Conservation (phyloP, 2,113 vertebrate species). For the Archilochus colubris region DNA sequence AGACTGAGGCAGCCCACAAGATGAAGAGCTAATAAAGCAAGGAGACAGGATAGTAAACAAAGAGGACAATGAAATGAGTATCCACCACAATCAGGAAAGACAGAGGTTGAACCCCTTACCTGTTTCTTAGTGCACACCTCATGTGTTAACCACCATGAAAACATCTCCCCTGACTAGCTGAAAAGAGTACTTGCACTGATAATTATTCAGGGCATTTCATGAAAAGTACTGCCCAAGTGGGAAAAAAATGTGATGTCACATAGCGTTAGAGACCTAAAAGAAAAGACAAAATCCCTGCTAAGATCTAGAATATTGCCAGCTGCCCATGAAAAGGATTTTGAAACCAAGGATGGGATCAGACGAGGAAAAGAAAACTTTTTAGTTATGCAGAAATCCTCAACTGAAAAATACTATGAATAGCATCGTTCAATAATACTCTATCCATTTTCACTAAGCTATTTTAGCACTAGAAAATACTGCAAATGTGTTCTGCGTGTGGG, state of each 20-base stretch:
- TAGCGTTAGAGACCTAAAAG: rapidly evolving
- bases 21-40: neutral
- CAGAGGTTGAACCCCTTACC: neutral
- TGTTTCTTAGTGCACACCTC: neutral
- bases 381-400: neutral
- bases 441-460: neutral
- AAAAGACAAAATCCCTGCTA: neutral
- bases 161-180: neutral
- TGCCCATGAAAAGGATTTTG: neutral
- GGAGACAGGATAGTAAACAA: neutral
- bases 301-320: neutral
- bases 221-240: neutral
- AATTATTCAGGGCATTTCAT: neutral
- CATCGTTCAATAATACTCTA: neutral
- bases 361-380: neutral
- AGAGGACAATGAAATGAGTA: neutral
- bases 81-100: neutral
- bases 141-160: neutral
- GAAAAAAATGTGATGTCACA: neutral
- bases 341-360: neutral
- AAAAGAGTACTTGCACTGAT: neutral
- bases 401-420: neutral
- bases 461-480: neutral
- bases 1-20: neutral
- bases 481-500: neutral